phyloP scores from a whole-genome alignment of 2,888 invertebrate genomes.

The Oligia strigilis region DNA sequence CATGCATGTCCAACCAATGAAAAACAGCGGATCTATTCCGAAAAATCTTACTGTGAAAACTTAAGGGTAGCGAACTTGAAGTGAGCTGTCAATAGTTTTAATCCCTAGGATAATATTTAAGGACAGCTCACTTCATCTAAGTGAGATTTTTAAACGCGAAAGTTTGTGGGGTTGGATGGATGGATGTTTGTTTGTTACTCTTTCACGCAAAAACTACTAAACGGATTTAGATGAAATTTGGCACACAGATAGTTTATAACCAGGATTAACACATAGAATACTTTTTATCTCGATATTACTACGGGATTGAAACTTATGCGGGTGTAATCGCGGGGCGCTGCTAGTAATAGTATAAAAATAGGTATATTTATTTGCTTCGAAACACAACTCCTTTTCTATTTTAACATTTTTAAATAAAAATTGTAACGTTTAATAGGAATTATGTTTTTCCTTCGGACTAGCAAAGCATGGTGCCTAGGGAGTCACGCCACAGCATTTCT shows the following conservation, averaged over 20 bases:
- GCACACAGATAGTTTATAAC: background rate
- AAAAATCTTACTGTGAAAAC: no score
- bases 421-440: conserved; percentile 24
- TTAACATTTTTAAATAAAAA: conserved; percentile 8
- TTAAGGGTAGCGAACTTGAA: no score
- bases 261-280: background rate
- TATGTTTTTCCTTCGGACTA: conserved; percentile 29
- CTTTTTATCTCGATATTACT: background rate
- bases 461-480: conserved; percentile 53
- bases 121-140: no score
- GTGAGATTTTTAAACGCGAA: no score
- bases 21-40: background rate
- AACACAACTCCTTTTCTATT: background rate
- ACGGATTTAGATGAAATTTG: background rate
- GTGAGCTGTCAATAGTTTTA: no score
- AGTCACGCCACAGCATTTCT: conserved; percentile 77
- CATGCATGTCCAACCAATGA: background rate
- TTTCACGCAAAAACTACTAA: background rate
- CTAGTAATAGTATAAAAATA: background rate
- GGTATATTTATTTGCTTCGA: background rate
- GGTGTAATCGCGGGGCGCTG: background rate
- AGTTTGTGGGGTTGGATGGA: background rate
- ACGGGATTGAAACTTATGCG: no score
- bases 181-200: background rate
- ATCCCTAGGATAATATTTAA: no score